A percentile compares a stretch with the other conserved stretches of the same genome.
Conservation (phyloP, 2,888 invertebrate species). For the Philereme transversata region DNA sequence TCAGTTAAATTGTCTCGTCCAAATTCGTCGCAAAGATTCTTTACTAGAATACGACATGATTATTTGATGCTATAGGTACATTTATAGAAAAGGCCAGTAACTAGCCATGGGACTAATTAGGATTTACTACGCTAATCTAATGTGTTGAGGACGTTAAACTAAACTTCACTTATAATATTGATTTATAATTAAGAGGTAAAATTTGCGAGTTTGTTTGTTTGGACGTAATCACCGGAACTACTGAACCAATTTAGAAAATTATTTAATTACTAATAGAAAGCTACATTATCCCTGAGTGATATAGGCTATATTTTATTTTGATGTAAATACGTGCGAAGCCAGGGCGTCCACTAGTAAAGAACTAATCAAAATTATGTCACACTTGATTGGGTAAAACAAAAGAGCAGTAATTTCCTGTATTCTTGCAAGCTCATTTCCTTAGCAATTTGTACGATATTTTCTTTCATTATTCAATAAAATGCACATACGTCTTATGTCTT, state of each 20-base stretch:
- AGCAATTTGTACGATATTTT: conserved; percentile 23
- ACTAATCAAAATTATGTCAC: conserved; percentile 9
- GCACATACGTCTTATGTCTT: neutral
- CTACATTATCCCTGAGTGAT: too few relatives aligned
- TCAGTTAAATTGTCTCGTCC: conserved; percentile 19
- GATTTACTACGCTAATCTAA: too few relatives aligned
- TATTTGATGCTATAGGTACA: neutral
- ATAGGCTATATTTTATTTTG: too few relatives aligned
- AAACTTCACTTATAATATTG: too few relatives aligned
- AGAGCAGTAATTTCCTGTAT: conserved; percentile 25
- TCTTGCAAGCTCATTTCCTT: conserved; percentile 25
- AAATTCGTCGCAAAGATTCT: neutral
- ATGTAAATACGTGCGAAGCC: too few relatives aligned
- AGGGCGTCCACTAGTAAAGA: neutral
- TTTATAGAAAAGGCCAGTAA: neutral
- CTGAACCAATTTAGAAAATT: too few relatives aligned
- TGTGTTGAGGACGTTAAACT: too few relatives aligned
- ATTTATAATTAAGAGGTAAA: too few relatives aligned
- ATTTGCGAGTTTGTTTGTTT: too few relatives aligned
- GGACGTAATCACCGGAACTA: too few relatives aligned
- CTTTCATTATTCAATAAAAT: conserved; percentile 17
- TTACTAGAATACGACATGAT: neutral
- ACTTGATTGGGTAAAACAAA: conserved; percentile 17
- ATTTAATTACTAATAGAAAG: too few relatives aligned
- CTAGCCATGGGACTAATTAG: too few relatives aligned